Evolutionary conservation across 2,797 vertebrate species (phyloP), one percentile per base, ranked within the genome.

Genomic region (Anomalospiza imberbis): DNA sequence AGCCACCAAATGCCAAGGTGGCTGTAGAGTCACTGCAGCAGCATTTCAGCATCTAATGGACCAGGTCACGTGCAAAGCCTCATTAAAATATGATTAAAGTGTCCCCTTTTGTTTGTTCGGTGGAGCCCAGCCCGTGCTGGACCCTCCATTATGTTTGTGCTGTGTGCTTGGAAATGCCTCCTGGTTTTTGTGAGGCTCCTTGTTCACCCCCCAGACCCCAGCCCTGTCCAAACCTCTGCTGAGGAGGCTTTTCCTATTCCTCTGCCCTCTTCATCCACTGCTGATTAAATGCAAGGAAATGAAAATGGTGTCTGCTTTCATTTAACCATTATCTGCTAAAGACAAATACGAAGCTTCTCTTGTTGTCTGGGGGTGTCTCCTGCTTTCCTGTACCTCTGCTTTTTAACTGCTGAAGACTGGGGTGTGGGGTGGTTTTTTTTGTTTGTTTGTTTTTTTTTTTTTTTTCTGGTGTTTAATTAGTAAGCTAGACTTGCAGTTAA

Each of bases 21-120:
- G 81, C 84, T 55, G 77, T 66, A 6, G 84, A 62, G 80, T 68
- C 68, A 66, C 88, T 68, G 73, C 81, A 60, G 67, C 85, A 89
- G 58, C 79, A 57, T 89, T 92, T 94, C 82, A 53, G 79, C 68
- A 9, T 86, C 85, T 91, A 76, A 86, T 68, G 73, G 94, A 79
- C 32, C 62, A 19, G 70, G 91, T 94, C 88, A 88, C 36, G 48
- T 93, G 91, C 67, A 76, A 28, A 68, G 44, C 63, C 90, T 94
- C 71, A 86, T 96, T 95, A 94, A 94, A 94, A 94, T 72, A 78
- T 21, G 83, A 93, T 93, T 94, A 78, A 93, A 93, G 77, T 94
- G 42, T 88, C 74, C 66, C 74, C 90, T 95, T 93, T 86, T 94
- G 93, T 91, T 88, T 85, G 83, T 62, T 75, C 36, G 1, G 50